phyloP scores from a whole-genome alignment of 2,797 vertebrate genomes.

The Helostoma temminkii region DNA sequence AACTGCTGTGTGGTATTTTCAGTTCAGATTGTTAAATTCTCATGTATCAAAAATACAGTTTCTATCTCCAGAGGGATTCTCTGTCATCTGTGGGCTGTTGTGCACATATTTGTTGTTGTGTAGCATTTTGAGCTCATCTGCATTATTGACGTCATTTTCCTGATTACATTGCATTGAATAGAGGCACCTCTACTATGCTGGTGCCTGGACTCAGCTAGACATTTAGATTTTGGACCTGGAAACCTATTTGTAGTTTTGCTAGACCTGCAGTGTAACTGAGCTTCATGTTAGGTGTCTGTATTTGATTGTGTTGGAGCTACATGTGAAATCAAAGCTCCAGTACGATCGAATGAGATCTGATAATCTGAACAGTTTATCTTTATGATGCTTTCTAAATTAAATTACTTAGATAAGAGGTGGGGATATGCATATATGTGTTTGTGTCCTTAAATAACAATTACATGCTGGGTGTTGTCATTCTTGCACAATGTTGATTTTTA shows the following conservation, averaged over 20 bases:
- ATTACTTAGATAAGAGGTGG: constrained; percentile 16
- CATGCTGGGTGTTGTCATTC: no score
- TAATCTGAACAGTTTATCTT: not conserved
- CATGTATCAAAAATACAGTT: constrained; percentile 29
- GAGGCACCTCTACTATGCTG: not conserved
- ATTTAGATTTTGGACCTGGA: no score
- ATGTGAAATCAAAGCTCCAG: not conserved
- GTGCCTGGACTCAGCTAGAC: no score
- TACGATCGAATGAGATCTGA: no score
- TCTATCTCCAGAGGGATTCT: constrained; percentile 28
- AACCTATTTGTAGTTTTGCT: not conserved
- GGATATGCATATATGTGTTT: not conserved
- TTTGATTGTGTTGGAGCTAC: no score
- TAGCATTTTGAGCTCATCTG: constrained; percentile 20
- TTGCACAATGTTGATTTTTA: not conserved
- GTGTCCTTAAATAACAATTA: constrained; percentile 4
- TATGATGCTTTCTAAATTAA: constrained; percentile 5
- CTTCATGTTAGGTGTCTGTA: not conserved
- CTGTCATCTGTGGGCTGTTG: constrained; percentile 7
- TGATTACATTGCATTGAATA: constrained; percentile 16
- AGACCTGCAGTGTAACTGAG: not conserved
- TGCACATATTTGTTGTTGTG: constrained; percentile 21
- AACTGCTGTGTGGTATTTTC: constrained; percentile 9
- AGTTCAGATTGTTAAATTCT: constrained; percentile 15
- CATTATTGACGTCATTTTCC: constrained; percentile 13